Conservation (phyloP, 2,797 vertebrate genomes). For the Coregonus ussuriensis region DNA sequence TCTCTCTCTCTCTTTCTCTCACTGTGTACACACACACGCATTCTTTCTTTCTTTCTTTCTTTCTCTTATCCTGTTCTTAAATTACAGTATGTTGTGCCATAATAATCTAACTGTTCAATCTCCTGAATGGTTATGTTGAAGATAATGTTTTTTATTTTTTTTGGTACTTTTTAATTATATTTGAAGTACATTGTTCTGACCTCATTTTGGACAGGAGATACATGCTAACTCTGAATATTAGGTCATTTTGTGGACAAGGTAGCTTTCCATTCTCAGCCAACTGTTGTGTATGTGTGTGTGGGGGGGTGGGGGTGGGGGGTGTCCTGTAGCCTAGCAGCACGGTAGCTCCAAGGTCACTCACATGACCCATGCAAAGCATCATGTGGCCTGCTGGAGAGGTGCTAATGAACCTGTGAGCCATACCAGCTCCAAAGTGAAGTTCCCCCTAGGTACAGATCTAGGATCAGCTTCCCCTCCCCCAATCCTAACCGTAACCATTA, state of each 20-base stretch:
- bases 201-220: background rate
- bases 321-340: constrained; percentile 32
- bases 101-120: constrained; percentile 38
- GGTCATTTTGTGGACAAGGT: too few relatives aligned
- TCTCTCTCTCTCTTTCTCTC: background rate
- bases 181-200: background rate
- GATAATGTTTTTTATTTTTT: background rate
- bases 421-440: background rate
- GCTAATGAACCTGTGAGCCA: constrained; percentile 58
- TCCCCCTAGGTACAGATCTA: too few relatives aligned
- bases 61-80: constrained; percentile 23
- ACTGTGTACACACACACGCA: background rate
- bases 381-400: constrained; percentile 56
- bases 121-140: constrained; percentile 24
- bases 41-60: too few relatives aligned
- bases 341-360: constrained; percentile 53
- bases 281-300: too few relatives aligned
- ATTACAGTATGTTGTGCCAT: constrained; percentile 39
- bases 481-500: too few relatives aligned
- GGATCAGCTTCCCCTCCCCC: too few relatives aligned
- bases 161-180: background rate
- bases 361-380: constrained; percentile 41
- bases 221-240: background rate
- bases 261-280: background rate
- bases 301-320: too few relatives aligned